A percentile compares a stretch with the other conserved stretches of the same genome.
Conservation (phyloP, 2,888 invertebrate genomes). For the Metalampra italica region DNA sequence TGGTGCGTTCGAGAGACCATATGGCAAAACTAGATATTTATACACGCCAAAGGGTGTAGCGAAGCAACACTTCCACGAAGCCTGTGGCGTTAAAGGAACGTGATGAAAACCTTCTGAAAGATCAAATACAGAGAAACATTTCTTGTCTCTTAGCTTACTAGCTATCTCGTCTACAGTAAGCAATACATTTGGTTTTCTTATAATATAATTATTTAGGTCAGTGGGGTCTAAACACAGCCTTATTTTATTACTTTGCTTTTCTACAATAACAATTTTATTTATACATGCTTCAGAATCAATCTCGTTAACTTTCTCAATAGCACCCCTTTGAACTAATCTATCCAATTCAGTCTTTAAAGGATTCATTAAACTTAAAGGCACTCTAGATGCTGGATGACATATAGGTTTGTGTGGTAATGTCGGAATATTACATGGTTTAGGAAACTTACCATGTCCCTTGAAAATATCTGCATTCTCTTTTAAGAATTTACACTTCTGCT, state of each 20-base stretch:
- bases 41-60: conserved; percentile 15
- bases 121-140: conserved; percentile 15
- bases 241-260: conserved; percentile 7
- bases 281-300: conserved; percentile 14
- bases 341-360: conserved; percentile 7
- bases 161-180: conserved; percentile 13
- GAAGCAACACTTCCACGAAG: conserved; percentile 17
- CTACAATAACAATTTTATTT: conserved; percentile 12
- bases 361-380: no score
- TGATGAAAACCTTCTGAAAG: conserved; percentile 17
- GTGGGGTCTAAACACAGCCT: conserved; percentile 8
- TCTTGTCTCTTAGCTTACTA: conserved; percentile 12
- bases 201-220: conserved; percentile 15
- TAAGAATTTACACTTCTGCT: not conserved
- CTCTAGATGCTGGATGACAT: no score
- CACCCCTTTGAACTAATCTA: conserved; percentile 7
- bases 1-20: conserved; percentile 14
- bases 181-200: conserved; percentile 15
- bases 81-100: conserved; percentile 2
- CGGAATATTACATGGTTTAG: not conserved
- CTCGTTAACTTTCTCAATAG: conserved; percentile 13
- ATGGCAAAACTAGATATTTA: conserved; percentile 13
- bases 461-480: not conserved
- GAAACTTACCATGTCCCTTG: not conserved
- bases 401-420: no score